Base-by-base conservation (phyloP, 2,113 vertebrate genomes). In the Hippocampus barbouri region DNA sequence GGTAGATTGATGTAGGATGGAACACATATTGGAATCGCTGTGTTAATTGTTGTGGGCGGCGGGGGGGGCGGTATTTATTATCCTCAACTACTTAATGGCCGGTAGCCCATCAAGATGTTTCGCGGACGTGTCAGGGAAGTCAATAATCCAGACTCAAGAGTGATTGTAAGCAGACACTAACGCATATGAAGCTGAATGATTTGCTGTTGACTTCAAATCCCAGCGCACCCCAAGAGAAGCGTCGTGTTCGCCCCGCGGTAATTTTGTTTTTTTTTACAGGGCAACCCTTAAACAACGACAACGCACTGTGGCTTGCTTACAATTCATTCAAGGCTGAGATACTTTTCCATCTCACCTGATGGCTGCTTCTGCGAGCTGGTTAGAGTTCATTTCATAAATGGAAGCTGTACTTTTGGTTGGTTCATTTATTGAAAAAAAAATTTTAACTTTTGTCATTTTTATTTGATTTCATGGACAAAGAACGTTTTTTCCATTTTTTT, bases 111-210 rank as follows among this genome's bases (percentile, higher is more conserved):
- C 82, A 79, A 85, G 89, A 69, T 64, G 40, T 86, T 81, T 74
- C 73, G 78, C 69, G 73, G 72, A 80, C 81, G 78, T 85, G 81
- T 87, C 60, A 45, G 69, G 72, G 71, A 69, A 82, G 88, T 88
- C 85, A 76, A 89, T 88, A 82, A 53, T 62, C 71, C n/a, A 68
- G 74, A 80, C 69, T 51, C 51, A 71, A 73, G 69, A 63, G 72
- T 27, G 56, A 59, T 59, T 27, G 27, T 27, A 25, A 59, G 11
- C 56, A 64, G 62, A n/a, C 62, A 41, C 20, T 41, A 8, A 41
- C 21, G n/a, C 21, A 12, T n/a, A 41, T 64, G 38, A 11, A n/a
- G 38, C 34, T 1, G 1, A 41, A 41, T 20, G n/a, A 64, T 41
- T 41, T 64, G 60, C 40, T 23, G 62, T 40, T 73, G 21, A 38